Evolutionary conservation across 2,113 vertebrate species (phyloP), one percentile per base, ranked within the genome.

Genomic region (Zosterops borbonicus): DNA sequence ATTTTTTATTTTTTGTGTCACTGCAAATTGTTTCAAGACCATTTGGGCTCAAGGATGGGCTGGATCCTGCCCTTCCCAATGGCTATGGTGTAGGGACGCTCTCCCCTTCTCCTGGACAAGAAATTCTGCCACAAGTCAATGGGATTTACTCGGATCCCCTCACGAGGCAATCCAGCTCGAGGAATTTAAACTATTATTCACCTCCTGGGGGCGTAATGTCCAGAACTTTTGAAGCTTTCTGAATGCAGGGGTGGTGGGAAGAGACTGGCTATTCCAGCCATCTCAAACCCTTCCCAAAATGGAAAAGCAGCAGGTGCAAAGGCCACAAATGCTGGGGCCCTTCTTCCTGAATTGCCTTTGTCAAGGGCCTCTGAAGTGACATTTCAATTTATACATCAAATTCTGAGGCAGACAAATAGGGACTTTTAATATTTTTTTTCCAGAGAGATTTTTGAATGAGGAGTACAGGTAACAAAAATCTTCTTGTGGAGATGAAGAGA

Each of bases 231-330:
- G 92, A 71, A 4, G 9, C 47, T 39, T 52, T 79, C 64, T 33
- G 64, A 75, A 33, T 39, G 69, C 82, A 77, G 83, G 81, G 44
- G 17, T 71, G 82, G 73, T 92, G 94, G 95, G 96, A 95, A 95
- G 91, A 91, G 55, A 52, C 67, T n/a, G 86, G 29, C 59, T 94
- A 93, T 97, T 95, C 82, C 92, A 97, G 69, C 62, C 65, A 95
- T 97, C 55, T 74, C 60, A 93, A 94, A 95, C 86, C 80, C 69
- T 96, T 96, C 92, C 90, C 91, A 55, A 67, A 92, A 91, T 94
- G 92, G 94, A 64, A 87, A 83, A 90, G 65, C 92, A 96, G 95
- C 95, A 97, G 97, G 79, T 6, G 8, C 62, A 62, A 62, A 84
- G 83, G 62, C 84, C 89, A 80, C 83, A 96, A 24, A 65, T 95